Conservation (phyloP, 2,888 invertebrate genomes). For the Drosophila multiciliata region DNA sequence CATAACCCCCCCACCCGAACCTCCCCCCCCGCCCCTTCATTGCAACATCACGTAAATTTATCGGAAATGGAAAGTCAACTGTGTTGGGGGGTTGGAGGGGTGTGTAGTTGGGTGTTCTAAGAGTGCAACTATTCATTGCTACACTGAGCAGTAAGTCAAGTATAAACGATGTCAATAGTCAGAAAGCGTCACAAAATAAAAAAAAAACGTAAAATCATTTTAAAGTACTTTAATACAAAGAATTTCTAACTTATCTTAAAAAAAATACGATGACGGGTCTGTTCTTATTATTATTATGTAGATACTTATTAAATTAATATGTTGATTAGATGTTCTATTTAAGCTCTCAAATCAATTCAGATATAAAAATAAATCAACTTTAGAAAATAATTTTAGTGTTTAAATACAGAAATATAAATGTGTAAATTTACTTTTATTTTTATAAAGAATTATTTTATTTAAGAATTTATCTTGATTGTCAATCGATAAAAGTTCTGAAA, state of each 20-base stretch:
- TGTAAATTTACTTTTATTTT: no score
- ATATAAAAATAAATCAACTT: background rate
- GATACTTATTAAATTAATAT: no score
- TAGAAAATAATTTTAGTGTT: background rate
- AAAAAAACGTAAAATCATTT: background rate
- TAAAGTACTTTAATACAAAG: no score
- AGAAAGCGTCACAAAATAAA: no score
- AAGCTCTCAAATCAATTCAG: background rate
- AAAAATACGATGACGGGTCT: no score
- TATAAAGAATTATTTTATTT: background rate
- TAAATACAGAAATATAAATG: background rate
- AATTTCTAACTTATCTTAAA: no score
- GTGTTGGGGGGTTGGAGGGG: background rate
- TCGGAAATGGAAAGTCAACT: constrained; percentile 51
- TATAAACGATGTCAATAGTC: background rate
- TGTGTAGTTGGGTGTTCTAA: background rate
- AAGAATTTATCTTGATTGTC: background rate
- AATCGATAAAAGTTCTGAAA: background rate
- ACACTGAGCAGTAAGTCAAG: constrained; percentile 4
- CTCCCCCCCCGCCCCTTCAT: background rate
- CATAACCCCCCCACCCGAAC: background rate
- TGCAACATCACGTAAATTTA: constrained; percentile 48
- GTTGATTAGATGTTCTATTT: no score
- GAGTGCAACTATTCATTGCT: background rate
- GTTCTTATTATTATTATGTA: no score